A percentile compares a stretch with the other conserved stretches of the same genome.
These are phyloP conservation scores for Dicyrtoma fusca DNA, from an alignment of 2,888 invertebrate genomes.

Conservation along the genomic window DNA sequence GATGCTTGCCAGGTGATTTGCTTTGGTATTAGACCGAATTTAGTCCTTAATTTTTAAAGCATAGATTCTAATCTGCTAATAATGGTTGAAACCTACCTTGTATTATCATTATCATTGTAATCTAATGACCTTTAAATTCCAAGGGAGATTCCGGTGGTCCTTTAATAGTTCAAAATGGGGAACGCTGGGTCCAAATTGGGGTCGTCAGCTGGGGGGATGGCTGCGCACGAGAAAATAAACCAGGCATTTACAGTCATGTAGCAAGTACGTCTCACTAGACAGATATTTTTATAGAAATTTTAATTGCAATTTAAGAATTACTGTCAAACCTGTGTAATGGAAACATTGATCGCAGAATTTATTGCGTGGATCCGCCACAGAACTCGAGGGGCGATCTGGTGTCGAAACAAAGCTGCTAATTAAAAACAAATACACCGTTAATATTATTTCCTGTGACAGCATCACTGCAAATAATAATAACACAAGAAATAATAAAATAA, in stretches of 20 bases:
- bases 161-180: neutral
- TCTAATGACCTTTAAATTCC: too few species aligned
- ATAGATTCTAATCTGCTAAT: too few species aligned
- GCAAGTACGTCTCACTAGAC: neutral
- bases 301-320: too few species aligned
- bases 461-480: too few species aligned
- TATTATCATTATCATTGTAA: too few species aligned
- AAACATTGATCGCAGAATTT: slow-evolving; percentile 6
- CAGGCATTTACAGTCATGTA: neutral
- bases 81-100: too few species aligned
- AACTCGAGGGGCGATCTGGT: slow-evolving; percentile 18
- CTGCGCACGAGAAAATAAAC: neutral
- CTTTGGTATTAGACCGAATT: too few species aligned
- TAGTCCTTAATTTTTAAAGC: too few species aligned
- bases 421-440: too few species aligned
- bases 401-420: neutral
- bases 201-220: slow-evolving; percentile 5
- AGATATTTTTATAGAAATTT: neutral
- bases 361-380: slow-evolving; percentile 16
- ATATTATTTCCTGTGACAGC: too few species aligned
- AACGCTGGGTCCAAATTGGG: slow-evolving; percentile 7
- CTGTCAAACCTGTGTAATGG: neutral
- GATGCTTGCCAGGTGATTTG: slow-evolving; percentile 16
- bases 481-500: too few species aligned
- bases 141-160: slow-evolving; percentile 23